These are phyloP conservation scores for Phalanger gymnotis DNA, from an alignment of 2,797 vertebrate species.

Conservation along the genomic window DNA sequence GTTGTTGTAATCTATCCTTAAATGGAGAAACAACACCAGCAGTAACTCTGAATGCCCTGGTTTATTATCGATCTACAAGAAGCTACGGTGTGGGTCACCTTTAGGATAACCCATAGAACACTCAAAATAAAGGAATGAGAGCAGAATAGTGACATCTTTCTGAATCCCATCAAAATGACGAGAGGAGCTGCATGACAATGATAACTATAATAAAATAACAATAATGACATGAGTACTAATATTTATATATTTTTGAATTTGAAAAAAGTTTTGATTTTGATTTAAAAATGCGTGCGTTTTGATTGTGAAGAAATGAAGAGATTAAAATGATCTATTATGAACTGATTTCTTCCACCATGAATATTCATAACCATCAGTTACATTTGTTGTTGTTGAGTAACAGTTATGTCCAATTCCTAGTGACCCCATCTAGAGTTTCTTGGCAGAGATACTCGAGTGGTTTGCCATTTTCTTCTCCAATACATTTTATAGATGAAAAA, in stretches of 20 bases:
- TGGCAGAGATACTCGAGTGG: neutral
- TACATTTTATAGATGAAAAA: neutral
- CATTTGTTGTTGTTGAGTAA: neutral
- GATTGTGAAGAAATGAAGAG: too few relatives aligned
- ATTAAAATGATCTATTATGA: too few relatives aligned
- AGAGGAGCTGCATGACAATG: neutral
- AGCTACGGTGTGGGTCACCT: too few relatives aligned
- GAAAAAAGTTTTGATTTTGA: neutral
- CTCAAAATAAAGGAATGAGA: neutral
- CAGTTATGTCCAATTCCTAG: neutral
- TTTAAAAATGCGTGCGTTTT: too few relatives aligned
- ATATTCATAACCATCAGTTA: neutral
- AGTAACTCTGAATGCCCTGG: neutral
- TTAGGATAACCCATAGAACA: neutral
- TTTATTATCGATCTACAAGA: neutral
- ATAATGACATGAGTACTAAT: neutral
- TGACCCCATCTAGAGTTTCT: neutral
- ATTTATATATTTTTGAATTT: neutral
- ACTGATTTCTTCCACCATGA: neutral
- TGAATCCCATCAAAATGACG: neutral
- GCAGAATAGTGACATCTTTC: neutral
- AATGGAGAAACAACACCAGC: neutral
- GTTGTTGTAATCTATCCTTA: neutral
- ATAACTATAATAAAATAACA: neutral
- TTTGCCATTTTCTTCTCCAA: neutral